These are phyloP conservation scores for Dysidea cf. avara DNA, from an alignment of 37 sponge, comb jelly and placozoan genomes.

Conservation along the genomic window DNA sequence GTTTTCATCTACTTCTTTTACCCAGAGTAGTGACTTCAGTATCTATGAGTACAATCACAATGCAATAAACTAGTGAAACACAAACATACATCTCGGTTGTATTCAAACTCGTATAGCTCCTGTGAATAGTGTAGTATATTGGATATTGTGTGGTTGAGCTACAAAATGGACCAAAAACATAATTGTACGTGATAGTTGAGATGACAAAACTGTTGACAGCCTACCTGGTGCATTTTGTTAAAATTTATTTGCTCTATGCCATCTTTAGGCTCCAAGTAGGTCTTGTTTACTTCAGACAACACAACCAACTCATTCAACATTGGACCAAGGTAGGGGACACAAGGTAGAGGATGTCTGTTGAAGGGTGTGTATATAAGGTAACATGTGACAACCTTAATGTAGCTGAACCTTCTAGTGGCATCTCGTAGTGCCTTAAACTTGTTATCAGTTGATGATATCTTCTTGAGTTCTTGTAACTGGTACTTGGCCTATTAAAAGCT, in stretches of 20 bases:
- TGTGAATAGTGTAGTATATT: too few species aligned
- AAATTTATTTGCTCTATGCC: conserved; percentile 47
- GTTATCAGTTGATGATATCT: conserved; percentile 40
- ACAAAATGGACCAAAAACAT: neutral
- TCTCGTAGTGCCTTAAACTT: conserved; percentile 51
- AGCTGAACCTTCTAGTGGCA: conserved; percentile 42
- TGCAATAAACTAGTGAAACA: too few species aligned
- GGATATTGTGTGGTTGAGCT: too few species aligned
- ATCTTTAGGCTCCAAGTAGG: conserved; percentile 12
- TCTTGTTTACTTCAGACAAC: conserved; percentile 41
- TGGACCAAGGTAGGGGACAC: conserved; percentile 56
- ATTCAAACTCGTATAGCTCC: too few species aligned
- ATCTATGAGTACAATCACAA: too few species aligned
- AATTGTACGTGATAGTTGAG: conserved; percentile 3
- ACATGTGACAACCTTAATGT: neutral
- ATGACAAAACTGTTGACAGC: too few species aligned
- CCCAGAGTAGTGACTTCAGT: too few species aligned
- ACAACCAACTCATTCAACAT: conserved; percentile 48
- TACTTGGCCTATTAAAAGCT: conserved; percentile 16
- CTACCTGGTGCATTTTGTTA: conserved; percentile 41
- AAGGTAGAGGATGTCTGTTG: conserved; percentile 31
- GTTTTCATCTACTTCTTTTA: too few species aligned
- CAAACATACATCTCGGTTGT: too few species aligned
- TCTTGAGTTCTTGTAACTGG: conserved; percentile 23
- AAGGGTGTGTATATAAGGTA: neutral